A percentile compares a stretch with the other conserved stretches of the same genome.
Evolutionary conservation across 2,888 invertebrate genomes (phyloP).

Genomic region (Nomada fabriciana): DNA sequence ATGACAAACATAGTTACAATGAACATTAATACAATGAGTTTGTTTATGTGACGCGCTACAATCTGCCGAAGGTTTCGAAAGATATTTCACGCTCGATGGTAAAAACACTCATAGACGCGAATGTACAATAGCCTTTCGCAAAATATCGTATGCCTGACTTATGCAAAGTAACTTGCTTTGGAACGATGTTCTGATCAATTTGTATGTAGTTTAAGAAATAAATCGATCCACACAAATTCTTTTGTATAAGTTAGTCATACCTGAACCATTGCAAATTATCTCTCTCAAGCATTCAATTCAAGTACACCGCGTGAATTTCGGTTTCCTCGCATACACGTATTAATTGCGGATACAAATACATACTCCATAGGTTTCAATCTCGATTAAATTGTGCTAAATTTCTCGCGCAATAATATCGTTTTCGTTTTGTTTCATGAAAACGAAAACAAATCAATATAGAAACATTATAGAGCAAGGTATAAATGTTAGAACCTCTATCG

Average conservation of each 20-base stretch:
- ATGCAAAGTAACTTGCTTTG: slow-evolving; percentile 31
- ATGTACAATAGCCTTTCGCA: slow-evolving; percentile 30
- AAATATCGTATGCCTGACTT: slow-evolving; percentile 41
- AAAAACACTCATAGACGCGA: slow-evolving; percentile 52
- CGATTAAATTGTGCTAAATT: slow-evolving; percentile 38
- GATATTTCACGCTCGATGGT: slow-evolving; percentile 52
- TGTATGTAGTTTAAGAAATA: slow-evolving; percentile 10
- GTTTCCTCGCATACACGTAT: slow-evolving; percentile 34
- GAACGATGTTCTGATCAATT: background rate
- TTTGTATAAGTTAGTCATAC: slow-evolving; percentile 47
- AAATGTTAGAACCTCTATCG: slow-evolving; percentile 68
- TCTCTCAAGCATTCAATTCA: slow-evolving; percentile 44
- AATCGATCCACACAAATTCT: slow-evolving; percentile 9
- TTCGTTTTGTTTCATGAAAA: slow-evolving; percentile 40
- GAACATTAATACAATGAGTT: slow-evolving; percentile 48
- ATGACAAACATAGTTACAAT: slow-evolving; percentile 42
- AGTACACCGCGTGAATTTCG: slow-evolving; percentile 35
- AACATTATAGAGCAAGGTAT: slow-evolving; percentile 55
- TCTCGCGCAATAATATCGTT: slow-evolving; percentile 27
- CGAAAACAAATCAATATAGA: slow-evolving; percentile 30
- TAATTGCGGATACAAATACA: slow-evolving; percentile 49
- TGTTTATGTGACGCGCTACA: slow-evolving; percentile 28
- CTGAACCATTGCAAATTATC: slow-evolving; percentile 32
- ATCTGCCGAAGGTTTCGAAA: slow-evolving; percentile 43
- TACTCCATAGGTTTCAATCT: slow-evolving; percentile 49